phyloP scores from a whole-genome alignment of 2,113 vertebrate genomes.

The Galbula dea region DNA sequence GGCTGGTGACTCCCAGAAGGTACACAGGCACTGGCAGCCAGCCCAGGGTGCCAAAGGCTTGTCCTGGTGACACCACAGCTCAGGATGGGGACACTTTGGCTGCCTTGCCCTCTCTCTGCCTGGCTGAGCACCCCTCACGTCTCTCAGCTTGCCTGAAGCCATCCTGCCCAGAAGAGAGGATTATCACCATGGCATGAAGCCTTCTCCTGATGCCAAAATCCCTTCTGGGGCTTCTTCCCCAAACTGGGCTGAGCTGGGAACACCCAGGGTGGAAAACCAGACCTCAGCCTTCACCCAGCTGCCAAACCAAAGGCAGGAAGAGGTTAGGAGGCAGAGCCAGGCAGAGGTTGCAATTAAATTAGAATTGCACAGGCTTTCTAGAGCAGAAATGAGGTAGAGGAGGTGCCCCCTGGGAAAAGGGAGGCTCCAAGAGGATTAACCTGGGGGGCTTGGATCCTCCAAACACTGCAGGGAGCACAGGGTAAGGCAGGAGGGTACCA shows the following conservation, averaged over 20 bases:
- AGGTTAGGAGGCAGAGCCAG: not conserved
- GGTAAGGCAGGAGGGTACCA: not conserved
- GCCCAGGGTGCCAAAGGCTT: not conserved
- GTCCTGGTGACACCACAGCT: not conserved
- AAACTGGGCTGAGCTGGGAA: not conserved
- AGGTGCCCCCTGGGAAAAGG: not conserved
- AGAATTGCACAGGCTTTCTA: not conserved
- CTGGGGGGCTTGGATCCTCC: not conserved
- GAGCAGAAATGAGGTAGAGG: not conserved
- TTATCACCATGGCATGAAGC: not conserved
- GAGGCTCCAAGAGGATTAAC: not conserved
- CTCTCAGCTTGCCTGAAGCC: fast-evolving
- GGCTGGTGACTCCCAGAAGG: not conserved
- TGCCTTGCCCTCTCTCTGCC: not conserved
- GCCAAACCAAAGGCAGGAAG: not conserved
- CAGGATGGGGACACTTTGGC: not conserved
- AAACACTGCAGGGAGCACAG: fast-evolving
- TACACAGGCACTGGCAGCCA: fast-evolving
- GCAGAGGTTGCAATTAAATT: not conserved
- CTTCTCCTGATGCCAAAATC: not conserved
- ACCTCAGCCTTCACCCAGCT: not conserved
- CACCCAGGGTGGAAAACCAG: not conserved
- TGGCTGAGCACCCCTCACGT: fast-evolving
- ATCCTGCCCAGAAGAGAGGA: fast-evolving
- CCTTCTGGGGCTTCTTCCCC: not conserved